These are phyloP conservation scores for Heteromurus nitidus DNA, from an alignment of 2,888 invertebrate species.

Conservation along the genomic window DNA sequence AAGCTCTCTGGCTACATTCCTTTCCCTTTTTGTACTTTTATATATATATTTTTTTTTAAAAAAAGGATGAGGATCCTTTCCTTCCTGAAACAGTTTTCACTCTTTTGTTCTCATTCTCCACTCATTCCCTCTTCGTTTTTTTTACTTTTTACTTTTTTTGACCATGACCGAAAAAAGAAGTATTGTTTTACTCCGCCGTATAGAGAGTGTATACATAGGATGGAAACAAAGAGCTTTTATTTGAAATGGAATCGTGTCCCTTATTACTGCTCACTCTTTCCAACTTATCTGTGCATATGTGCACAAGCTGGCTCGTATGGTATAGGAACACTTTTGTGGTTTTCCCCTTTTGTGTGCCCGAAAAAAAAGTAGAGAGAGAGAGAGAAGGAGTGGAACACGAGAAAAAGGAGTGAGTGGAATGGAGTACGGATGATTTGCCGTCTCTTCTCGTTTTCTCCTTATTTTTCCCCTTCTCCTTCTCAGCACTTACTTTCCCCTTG, in stretches of 20 bases:
- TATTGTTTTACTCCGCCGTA: neutral
- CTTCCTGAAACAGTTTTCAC: no score
- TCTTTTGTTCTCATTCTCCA: no score
- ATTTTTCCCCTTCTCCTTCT: no score
- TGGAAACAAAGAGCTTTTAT: neutral
- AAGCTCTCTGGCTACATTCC: no score
- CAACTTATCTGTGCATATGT: neutral
- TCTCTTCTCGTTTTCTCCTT: neutral
- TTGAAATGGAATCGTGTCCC: no score
- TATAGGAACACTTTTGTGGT: neutral
- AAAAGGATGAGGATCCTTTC: no score
- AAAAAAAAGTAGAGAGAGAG: neutral
- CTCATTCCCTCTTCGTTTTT: no score
- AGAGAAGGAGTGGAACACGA: neutral
- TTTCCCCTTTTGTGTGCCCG: conserved; percentile 1
- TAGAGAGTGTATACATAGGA: neutral
- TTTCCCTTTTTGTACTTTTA: no score
- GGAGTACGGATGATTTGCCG: conserved; percentile 7
- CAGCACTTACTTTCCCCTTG: neutral
- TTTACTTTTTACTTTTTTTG: conserved; percentile 7
- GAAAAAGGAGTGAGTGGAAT: no score
- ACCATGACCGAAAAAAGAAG: conserved; percentile 15
- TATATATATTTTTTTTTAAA: no score
- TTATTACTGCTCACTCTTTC: no score
- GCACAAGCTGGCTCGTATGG: neutral